Conservation (phyloP, 2,797 vertebrate genomes). For the Cyclopterus lumpus region DNA sequence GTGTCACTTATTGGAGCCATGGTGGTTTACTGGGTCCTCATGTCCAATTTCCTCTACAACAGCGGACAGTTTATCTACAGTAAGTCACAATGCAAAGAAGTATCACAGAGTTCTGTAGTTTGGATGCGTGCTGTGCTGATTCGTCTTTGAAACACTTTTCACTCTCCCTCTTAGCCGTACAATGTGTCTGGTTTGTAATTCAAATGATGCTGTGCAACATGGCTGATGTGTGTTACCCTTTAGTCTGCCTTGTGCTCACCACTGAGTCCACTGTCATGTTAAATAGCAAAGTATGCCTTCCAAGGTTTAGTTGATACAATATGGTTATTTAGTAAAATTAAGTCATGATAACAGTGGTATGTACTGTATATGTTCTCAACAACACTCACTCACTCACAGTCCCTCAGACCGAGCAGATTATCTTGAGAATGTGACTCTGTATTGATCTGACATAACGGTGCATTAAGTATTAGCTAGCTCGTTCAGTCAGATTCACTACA, state of each 20-base stretch:
- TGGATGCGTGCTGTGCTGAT: no score
- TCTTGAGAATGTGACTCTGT: not conserved
- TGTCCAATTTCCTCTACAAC: constrained; percentile 98
- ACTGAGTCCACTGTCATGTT: no score
- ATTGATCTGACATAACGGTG: not conserved
- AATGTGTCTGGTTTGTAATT: no score
- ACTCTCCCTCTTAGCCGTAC: no score
- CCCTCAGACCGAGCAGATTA: no score
- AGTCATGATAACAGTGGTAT: not conserved
- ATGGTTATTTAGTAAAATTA: not conserved
- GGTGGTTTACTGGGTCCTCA: constrained; percentile 99
- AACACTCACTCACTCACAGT: no score
- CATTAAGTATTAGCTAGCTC: not conserved
- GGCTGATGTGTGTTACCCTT: no score
- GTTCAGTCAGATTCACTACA: not conserved
- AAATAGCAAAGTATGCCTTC: not conserved
- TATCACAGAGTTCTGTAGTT: not conserved
- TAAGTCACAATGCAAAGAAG: constrained; percentile 78
- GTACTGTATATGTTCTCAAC: not conserved
- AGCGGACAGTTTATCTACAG: constrained; percentile 95
- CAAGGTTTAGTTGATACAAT: no score
- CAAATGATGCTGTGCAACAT: no score
- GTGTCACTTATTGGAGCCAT: constrained; percentile 95
- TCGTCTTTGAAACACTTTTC: not conserved
- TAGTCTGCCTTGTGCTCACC: no score